Evolutionary conservation across 2,888 invertebrate genomes (phyloP).

Genomic region (Macroteleia sp.): DNA sequence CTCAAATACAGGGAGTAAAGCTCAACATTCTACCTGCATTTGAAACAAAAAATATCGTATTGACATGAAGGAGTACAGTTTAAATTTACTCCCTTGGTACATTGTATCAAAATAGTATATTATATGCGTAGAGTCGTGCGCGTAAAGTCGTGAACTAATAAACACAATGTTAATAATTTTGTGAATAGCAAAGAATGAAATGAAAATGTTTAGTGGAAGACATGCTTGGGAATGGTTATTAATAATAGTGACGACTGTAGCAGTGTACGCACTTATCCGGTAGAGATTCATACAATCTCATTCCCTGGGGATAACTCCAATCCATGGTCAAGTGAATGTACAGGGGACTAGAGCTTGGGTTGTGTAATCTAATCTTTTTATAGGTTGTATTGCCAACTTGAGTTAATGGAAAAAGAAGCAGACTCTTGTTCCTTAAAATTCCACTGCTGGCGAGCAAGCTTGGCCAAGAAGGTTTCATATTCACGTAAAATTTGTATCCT

Average conservation of each 20-base stretch:
- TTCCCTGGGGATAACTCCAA: slow-evolving; percentile 88
- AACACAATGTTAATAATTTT: too few relatives aligned
- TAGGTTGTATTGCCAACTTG: slow-evolving; percentile 89
- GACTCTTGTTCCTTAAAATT: slow-evolving; percentile 82
- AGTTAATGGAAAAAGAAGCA: slow-evolving; percentile 88
- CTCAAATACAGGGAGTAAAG: too few relatives aligned
- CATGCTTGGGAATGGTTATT: slow-evolving; percentile 7
- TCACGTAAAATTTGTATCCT: slow-evolving; percentile 88
- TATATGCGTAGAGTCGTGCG: too few relatives aligned
- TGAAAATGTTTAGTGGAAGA: slow-evolving; percentile 22
- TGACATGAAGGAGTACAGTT: too few relatives aligned
- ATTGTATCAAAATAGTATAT: too few relatives aligned
- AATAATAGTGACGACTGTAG: slow-evolving; percentile 49
- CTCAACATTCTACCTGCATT: too few relatives aligned
- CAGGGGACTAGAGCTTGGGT: slow-evolving; percentile 89
- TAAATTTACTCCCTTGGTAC: too few relatives aligned
- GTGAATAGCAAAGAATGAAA: too few relatives aligned
- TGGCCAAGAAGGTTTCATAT: slow-evolving; percentile 89
- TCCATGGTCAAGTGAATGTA: slow-evolving; percentile 90
- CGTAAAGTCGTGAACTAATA: too few relatives aligned
- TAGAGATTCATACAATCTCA: slow-evolving; percentile 85
- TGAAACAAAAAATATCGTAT: too few relatives aligned
- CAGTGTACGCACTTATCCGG: slow-evolving; percentile 82
- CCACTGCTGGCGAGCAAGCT: slow-evolving; percentile 80
- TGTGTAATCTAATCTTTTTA: slow-evolving; percentile 88